Evolutionary conservation across 2,113 vertebrate genomes (phyloP), one percentile per base, ranked within the genome.

Genomic region (Ranitomeya variabilis): DNA sequence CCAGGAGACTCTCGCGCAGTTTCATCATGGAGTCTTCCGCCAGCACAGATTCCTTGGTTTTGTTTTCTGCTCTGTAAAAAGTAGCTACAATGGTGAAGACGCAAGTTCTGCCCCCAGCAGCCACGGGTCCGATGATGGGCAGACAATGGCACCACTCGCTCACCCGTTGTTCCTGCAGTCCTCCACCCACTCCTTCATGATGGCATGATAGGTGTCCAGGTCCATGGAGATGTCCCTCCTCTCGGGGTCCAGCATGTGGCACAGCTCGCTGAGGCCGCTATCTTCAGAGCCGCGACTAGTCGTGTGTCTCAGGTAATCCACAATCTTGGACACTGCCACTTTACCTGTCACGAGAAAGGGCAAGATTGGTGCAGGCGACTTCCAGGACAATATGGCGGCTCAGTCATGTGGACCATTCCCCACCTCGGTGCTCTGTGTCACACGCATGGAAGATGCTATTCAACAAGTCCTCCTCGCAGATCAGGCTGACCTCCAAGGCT

Each of bases 141-240:
- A 45, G 26, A 76, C 45, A 5, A 52, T 77, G 51, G 74, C 6
- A 21, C 52, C 51, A 12, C 5, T 4, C 14, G 3, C 18, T 90
- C 94, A 97, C 97, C 95, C 76, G 84, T 95, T 96, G 74, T 92
- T 96, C 83, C 95, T 94, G 55, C 94, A 94, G 91, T 94, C 95
- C 14, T 97, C 94, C 0, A 96, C 95, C 97, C 97, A 97, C 90
- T 98, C 96, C 90, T 91, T 97, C 96, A 97, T 96, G 88, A 96
- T 64, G 0, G 95, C 93, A 0, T 95, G 96, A 31, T 97, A 97
- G 0, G 96, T 97, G 90, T 95, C 94, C 92, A 98, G 92, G 90
- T 97, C 97, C 54, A 98, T 91, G 8, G 94, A 96, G 3, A 96
- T 90, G 0, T 97, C 96, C 86, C 94, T 96, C 79, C 93, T 95